phyloP scores from a whole-genome alignment of 2,797 vertebrate species.

The Oceanodroma leucorhoa region DNA sequence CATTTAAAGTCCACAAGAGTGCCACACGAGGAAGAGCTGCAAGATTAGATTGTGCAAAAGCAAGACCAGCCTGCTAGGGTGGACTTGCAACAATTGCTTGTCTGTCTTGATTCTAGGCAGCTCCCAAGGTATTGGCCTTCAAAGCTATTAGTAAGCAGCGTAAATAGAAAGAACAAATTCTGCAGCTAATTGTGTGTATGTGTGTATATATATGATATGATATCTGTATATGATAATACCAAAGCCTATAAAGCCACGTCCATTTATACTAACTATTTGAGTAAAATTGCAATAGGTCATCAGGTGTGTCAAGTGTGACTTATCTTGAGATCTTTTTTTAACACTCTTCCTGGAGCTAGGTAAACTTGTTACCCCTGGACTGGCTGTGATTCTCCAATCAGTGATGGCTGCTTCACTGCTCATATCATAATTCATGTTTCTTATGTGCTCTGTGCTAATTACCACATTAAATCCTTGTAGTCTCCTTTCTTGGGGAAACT shows the following conservation, averaged over 20 bases:
- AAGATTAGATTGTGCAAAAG: background rate
- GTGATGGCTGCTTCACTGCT: background rate
- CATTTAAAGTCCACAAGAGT: background rate
- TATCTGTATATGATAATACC: background rate
- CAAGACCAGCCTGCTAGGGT: background rate
- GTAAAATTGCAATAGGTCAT: background rate
- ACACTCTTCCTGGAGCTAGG: background rate
- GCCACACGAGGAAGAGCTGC: background rate
- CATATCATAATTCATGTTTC: background rate
- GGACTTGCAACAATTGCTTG: background rate
- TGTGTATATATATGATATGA: background rate
- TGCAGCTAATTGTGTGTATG: background rate
- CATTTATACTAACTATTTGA: background rate
- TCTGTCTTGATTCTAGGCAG: background rate
- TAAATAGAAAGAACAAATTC: background rate
- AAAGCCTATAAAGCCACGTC: background rate
- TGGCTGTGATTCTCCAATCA: background rate
- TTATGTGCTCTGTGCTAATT: background rate
- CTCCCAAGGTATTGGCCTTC: background rate
- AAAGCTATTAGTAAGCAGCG: background rate
- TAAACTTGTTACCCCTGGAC: background rate
- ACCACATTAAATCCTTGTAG: background rate
- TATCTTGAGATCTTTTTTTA: background rate
- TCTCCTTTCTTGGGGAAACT: background rate
- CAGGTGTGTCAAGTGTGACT: background rate